These are phyloP conservation scores for Thysanoteuthis rhombus DNA, from an alignment of 2,888 invertebrate species.

Conservation along the genomic window DNA sequence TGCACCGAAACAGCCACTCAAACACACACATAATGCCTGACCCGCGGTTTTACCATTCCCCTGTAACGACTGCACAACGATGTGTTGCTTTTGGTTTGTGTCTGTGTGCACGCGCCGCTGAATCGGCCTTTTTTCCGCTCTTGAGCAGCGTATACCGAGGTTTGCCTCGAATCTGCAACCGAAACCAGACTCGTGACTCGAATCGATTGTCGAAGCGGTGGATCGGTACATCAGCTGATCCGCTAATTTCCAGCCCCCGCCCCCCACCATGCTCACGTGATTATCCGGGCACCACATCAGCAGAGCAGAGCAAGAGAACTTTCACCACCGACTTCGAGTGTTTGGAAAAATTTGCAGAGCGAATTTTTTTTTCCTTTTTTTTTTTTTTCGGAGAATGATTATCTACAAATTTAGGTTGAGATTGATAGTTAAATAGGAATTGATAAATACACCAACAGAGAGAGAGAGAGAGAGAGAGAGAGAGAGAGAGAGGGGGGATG, in stretches of 20 bases:
- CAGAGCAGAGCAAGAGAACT: not conserved
- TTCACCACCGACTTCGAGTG: not conserved
- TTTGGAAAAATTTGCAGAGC: not conserved
- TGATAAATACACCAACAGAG: no score
- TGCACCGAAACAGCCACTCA: not conserved
- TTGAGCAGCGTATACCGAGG: not conserved
- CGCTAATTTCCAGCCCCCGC: not conserved
- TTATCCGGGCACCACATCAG: not conserved
- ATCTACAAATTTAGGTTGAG: no score
- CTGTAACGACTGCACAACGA: not conserved
- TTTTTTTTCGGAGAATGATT: no score
- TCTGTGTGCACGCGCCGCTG: not conserved
- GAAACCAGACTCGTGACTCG: not conserved
- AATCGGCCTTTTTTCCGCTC: not conserved
- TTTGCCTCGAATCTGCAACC: not conserved
- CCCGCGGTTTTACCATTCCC: not conserved
- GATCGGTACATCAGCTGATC: not conserved
- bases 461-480: no score
- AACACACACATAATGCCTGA: not conserved
- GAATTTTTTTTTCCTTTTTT: no score
- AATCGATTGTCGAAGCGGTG: not conserved
- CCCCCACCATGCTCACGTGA: not conserved
- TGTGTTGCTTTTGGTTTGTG: not conserved
- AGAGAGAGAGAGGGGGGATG: no score
- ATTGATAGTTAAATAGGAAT: no score